Base-by-base conservation (phyloP, 1,140 invertebrate genomes). In the Lethocerus indicus region DNA sequence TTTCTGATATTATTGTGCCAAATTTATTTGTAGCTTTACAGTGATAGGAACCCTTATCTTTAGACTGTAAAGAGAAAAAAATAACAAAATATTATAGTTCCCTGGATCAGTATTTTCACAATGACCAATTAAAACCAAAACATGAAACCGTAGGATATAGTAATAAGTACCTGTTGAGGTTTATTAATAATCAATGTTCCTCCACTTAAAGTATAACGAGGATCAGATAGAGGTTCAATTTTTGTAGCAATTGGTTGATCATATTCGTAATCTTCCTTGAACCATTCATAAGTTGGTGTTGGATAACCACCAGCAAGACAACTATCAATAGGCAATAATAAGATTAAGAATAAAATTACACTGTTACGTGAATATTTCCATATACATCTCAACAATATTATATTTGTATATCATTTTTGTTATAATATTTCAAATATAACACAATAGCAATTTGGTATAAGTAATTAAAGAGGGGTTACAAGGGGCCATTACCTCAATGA, bases 241-340 rank as follows among this genome's bases (percentile, higher is more conserved):
- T 71, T 70, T 29, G 63, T 71, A 13, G 76, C 76, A 51, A 80
- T 65, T 2, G 86, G 60, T 26, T 71, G 71, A 60, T 87, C 82
- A 58, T 87, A 81, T 59, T 81, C 73, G 65, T 87, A 91, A 56
- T 84, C 76, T 70, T 93, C 88, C 58, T 81, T 79, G 59, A 76
- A 95, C 91, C 91, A 96, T 60, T 82, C 74, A 63, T 96, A 98
- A 5, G 76, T 80, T 0, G 91, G 87, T 13, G 83, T 74, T 2
- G 93, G 92, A 67, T 83, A 94, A 1, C 87, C 91, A 42, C 78
- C 80, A 52, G 90, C 90, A 47, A 87, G 67, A 66, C 90, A 95
- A 56, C 73, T 71, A 41, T 41, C 61, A 47, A 42, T 29, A 45
- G 7, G 25, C 2, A 18, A 40, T 9, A 43, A 49, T 21, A 39